phyloP scores from a whole-genome alignment of 2,888 invertebrate genomes.

The Cacoxenus indagator region DNA sequence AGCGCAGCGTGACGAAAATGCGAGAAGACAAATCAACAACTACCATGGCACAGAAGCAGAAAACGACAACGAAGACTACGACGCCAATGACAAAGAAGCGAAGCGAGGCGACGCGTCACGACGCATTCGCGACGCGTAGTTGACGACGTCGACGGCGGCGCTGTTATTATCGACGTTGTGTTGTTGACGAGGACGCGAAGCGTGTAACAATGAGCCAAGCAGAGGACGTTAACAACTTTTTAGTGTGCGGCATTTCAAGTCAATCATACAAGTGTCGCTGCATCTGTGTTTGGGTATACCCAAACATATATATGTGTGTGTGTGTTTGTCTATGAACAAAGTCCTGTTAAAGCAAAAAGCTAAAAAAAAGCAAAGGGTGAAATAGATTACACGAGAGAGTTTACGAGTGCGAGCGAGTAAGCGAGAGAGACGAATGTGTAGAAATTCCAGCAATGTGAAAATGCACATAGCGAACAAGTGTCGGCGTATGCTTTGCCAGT shows the following conservation, averaged over 20 bases:
- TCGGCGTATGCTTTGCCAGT: too few species aligned
- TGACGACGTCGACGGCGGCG: background rate
- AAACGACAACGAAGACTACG: background rate
- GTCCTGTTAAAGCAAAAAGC: slow-evolving; percentile 9
- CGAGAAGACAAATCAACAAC: background rate
- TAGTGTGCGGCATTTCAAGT: slow-evolving; percentile 1
- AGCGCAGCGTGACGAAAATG: slow-evolving; percentile 13
- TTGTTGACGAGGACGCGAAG: slow-evolving; percentile 14
- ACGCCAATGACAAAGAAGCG: background rate
- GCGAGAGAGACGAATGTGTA: slow-evolving; percentile 1
- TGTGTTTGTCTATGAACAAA: background rate
- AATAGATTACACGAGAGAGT: background rate
- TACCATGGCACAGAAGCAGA: background rate
- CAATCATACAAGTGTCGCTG: background rate
- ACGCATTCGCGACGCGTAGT: background rate
- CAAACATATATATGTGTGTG: background rate
- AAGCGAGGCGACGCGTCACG: background rate
- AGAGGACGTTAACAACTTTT: slow-evolving; percentile 17
- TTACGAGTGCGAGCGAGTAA: background rate
- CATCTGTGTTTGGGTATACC: background rate
- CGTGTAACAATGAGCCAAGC: slow-evolving; percentile 1
- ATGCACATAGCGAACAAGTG: background rate
- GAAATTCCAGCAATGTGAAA: slow-evolving; percentile 15
- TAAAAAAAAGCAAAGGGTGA: too few species aligned
- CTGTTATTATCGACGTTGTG: background rate